These are phyloP conservation scores for Clarias pachynema DNA, from an alignment of 2,797 vertebrate genomes.

Conservation along the genomic window DNA sequence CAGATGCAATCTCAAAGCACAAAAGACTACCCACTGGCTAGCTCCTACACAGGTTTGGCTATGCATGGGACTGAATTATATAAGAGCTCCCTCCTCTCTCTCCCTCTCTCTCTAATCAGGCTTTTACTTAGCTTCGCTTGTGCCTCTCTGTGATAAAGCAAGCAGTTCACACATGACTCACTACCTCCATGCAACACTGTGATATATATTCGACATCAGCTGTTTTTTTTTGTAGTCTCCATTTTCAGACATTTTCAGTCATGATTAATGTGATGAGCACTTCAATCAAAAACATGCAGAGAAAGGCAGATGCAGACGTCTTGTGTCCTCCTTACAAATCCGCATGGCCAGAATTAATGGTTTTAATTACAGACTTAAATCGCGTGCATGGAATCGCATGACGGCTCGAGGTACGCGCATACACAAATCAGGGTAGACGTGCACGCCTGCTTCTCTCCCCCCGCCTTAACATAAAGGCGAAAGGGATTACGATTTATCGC, in stretches of 20 bases:
- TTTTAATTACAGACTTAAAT: conserved; percentile 33
- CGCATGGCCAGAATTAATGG: conserved; percentile 19
- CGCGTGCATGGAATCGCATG: conserved; percentile 20
- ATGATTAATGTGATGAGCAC: conserved; percentile 15
- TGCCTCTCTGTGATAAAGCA: conserved; percentile 15
- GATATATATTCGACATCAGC: conserved; percentile 19
- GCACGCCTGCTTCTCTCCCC: conserved; percentile 2
- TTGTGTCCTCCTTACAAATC: not conserved
- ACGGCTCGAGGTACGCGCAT: conserved; percentile 14
- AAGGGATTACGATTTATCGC: conserved; percentile 60
- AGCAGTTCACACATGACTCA: conserved; percentile 34
- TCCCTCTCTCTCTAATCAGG: conserved; percentile 11
- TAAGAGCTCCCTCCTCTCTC: conserved; percentile 13
- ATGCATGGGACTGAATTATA: conserved; percentile 2
- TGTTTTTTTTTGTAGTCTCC: conserved; percentile 19
- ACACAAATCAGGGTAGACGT: conserved; percentile 15
- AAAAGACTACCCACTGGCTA: not conserved
- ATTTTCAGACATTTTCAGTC: conserved; percentile 28
- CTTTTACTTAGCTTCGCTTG: conserved; percentile 7
- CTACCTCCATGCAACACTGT: conserved; percentile 32
- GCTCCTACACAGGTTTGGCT: conserved; percentile 23
- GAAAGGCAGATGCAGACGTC: not conserved
- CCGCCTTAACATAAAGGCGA: conserved; percentile 49
- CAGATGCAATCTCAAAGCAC: conserved; percentile 7
- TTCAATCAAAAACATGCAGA: not conserved